Conservation (phyloP, 2,113 vertebrate genomes). For the Pelecanus crispus region DNA sequence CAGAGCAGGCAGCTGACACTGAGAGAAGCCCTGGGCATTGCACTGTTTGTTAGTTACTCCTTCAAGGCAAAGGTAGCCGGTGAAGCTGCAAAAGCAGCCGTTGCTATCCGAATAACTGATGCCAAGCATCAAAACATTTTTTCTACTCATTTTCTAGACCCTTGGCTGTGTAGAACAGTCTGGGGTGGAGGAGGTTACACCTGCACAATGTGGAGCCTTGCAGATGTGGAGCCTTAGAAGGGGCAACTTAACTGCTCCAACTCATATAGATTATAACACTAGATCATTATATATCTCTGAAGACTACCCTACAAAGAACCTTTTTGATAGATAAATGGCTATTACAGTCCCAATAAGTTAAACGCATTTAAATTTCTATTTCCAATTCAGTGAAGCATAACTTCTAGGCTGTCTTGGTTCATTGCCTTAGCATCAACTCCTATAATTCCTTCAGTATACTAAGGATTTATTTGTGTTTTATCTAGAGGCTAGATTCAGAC, state of each 20-base stretch:
- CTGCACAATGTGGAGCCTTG: neutral
- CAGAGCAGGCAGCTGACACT: neutral
- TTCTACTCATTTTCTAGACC: neutral
- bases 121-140: neutral
- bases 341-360: neutral
- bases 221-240: neutral
- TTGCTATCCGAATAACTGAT: neutral
- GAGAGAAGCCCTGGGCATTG: neutral
- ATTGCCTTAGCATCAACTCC: neutral
- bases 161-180: neutral
- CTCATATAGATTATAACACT: neutral
- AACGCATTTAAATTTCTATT: neutral
- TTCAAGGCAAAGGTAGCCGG: neutral
- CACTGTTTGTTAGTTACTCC: neutral
- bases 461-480: neutral
- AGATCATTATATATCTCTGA: neutral
- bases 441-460: neutral
- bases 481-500: neutral
- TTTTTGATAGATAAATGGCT: neutral
- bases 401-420: neutral
- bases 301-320: neutral
- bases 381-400: neutral
- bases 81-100: neutral
- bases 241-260: neutral
- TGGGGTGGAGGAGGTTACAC: neutral